Base-by-base conservation (phyloP, 2,797 vertebrate genomes). In the Lates japonicus region DNA sequence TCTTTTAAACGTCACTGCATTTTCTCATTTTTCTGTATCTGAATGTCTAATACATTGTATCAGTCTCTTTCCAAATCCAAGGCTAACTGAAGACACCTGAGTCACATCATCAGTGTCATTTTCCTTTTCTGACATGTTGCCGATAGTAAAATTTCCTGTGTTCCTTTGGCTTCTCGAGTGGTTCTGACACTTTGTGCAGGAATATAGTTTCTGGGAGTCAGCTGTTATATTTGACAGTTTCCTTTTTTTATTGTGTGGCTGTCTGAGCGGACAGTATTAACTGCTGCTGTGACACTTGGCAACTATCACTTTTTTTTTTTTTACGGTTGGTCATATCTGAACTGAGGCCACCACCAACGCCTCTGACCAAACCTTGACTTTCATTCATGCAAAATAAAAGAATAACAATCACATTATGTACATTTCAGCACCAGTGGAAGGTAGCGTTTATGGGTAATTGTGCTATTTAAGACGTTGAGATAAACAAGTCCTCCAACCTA, bases 131-230 rank as follows among this genome's bases (percentile, higher is more conserved):
- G 48, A 54, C 39, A 42, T 41, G 39, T 9, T 44, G n/a, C 17
- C 1, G 14, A 65, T 19, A 51, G 4, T 3, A 64, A n/a, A 22
- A 41, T 17, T 48, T 25, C 25, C 25, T 2, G 25, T 29, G 25
- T 29, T 29, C 25, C 25, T 29, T 29, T 29, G 25, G 25, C 25
- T 2, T 29, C 20, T 39, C 7, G 0, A 39, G n/a, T 70, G 39
- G 58, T n/a, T 8, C 51, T 54, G 72, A 54, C 54, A 81, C 20
- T 57, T 63, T 17, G 33, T 19, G n/a, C 41, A 74, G 39, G 31
- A 37, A 79, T 19, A 29, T 5, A 5, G 44, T 42, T 42, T 70
- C 52, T 59, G 13, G 46, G 37, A 17, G 22, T 33, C 31, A 2
- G n/a, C n/a, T 35, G 29, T 59, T 69, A 19, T 16, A 14, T 10